A percentile compares a stretch with the other conserved stretches of the same genome.
phyloP scores from a whole-genome alignment of 2,113 vertebrate genomes.

The Hemichromis elongatus region DNA sequence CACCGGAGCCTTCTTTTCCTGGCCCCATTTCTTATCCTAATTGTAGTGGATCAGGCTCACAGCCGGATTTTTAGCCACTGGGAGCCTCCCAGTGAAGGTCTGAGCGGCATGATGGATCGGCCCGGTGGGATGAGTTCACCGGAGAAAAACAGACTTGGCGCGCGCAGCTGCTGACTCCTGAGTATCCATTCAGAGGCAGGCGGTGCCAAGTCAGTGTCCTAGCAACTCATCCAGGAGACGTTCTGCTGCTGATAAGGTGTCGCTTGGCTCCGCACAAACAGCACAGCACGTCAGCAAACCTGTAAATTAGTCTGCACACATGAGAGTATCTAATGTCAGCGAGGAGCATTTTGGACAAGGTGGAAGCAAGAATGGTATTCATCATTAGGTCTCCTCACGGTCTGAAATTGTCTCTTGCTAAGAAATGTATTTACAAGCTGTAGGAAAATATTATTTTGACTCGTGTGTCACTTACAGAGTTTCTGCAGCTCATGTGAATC shows the following conservation, averaged over 20 bases:
- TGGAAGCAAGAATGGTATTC: background rate
- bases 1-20: background rate
- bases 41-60: background rate
- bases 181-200: slow-evolving; percentile 39
- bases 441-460: background rate
- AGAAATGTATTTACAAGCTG: background rate
- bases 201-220: slow-evolving; percentile 42
- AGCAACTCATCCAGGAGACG: background rate
- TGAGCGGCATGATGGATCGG: slow-evolving; percentile 54
- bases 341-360: background rate
- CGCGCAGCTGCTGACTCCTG: slow-evolving; percentile 11
- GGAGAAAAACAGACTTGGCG: slow-evolving; percentile 38
- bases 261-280: background rate
- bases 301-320: background rate
- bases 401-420: background rate
- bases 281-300: background rate
- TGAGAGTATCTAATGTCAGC: background rate
- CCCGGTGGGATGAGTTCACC: slow-evolving; percentile 32
- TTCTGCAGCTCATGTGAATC: background rate
- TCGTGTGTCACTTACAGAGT: background rate
- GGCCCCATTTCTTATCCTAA: background rate
- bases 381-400: background rate
- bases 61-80: background rate
- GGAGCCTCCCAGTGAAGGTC: slow-evolving; percentile 41
- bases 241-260: background rate